These are phyloP conservation scores for Colaptes auratus DNA, from an alignment of 2,113 vertebrate species.

Conservation along the genomic window DNA sequence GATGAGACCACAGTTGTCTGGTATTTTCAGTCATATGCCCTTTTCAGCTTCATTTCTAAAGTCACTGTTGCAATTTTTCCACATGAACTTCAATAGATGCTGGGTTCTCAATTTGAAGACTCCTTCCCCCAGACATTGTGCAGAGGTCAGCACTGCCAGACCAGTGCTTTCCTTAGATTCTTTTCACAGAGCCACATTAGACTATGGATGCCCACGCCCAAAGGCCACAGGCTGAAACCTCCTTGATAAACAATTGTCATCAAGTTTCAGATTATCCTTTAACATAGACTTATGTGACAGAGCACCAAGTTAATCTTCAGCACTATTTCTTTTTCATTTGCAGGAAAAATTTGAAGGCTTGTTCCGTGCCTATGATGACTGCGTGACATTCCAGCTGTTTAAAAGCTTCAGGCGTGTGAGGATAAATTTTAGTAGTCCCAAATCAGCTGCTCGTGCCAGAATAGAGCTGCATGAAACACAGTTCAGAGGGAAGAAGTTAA, in stretches of 20 bases:
- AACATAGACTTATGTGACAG: not conserved
- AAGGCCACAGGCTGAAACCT: not conserved
- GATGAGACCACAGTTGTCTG: not conserved
- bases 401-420: conserved; percentile 89
- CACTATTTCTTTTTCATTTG: conserved; percentile 23
- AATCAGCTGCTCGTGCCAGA: conserved; percentile 85
- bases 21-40: not conserved
- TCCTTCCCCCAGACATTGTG: not conserved
- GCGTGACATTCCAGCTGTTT: conserved; percentile 87
- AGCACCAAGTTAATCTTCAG: not conserved
- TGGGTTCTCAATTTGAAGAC: not conserved
- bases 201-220: not conserved
- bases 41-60: not conserved
- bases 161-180: not conserved
- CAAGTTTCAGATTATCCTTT: not conserved
- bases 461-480: conserved; percentile 91
- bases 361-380: conserved; percentile 85
- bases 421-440: conserved; percentile 87
- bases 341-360: conserved; percentile 89
- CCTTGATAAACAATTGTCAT: not conserved
- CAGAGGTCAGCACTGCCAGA: not conserved
- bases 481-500: conserved; percentile 89
- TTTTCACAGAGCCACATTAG: not conserved
- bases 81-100: not conserved
- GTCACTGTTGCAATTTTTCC: not conserved